Conservation (phyloP, 2,113 vertebrate species). For the Heterocephalus glaber region DNA sequence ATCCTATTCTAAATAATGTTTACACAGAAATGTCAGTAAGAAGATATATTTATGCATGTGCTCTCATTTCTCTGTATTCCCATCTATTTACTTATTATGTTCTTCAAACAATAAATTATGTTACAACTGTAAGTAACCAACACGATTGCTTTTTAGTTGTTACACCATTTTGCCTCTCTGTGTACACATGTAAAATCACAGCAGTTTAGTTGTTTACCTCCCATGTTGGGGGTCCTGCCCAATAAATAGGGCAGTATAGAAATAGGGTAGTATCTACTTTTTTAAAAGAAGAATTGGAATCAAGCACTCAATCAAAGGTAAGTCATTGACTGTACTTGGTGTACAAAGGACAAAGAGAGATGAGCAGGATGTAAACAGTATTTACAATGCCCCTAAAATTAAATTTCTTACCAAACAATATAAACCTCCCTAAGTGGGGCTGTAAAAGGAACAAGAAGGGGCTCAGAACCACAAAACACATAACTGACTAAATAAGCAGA, state of each 20-base stretch:
- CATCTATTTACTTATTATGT: conserved; percentile 8
- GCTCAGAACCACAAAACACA: not conserved
- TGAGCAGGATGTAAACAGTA: not conserved
- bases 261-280: not conserved
- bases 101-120: not conserved
- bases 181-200: not conserved
- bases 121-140: not conserved
- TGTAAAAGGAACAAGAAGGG: not conserved
- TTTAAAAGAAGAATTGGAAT: not conserved
- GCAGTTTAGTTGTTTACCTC: not conserved
- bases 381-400: not conserved
- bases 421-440: not conserved
- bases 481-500: not conserved
- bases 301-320: not conserved
- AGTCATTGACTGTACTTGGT: not conserved
- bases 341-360: not conserved
- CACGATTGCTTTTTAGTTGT: not conserved
- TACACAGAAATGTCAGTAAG: not conserved
- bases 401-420: not conserved
- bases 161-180: not conserved
- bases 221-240: not conserved
- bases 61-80: not conserved
- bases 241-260: conserved; percentile 1
- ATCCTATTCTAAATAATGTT: not conserved
- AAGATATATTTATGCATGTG: not conserved